Conservation (phyloP, 2,113 vertebrate species). For the Suricata suricatta region DNA sequence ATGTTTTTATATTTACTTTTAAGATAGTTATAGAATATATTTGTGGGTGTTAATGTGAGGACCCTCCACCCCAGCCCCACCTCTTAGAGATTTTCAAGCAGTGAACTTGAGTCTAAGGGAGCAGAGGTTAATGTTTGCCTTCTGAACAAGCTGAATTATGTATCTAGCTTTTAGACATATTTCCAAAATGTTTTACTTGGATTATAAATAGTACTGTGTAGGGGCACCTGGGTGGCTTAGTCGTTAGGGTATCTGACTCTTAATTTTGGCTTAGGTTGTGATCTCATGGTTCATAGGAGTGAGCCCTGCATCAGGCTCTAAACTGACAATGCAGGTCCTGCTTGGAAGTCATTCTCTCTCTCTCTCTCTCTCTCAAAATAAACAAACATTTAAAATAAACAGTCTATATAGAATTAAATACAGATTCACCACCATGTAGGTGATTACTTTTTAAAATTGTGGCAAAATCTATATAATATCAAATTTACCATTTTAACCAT, state of each 20-base stretch:
- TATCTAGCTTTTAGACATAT: background rate
- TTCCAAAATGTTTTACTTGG: background rate
- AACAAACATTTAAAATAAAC: background rate
- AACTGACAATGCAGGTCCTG: too few species aligned
- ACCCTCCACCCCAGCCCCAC: background rate
- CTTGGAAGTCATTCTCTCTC: too few species aligned
- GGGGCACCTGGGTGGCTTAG: too few species aligned
- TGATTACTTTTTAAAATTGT: background rate
- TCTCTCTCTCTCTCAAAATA: too few species aligned
- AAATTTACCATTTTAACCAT: slow-evolving; percentile 3
- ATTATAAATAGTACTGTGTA: background rate
- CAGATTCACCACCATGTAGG: background rate
- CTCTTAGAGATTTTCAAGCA: background rate
- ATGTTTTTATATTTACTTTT: background rate
- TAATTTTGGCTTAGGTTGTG: too few species aligned
- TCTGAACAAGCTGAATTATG: background rate
- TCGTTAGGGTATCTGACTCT: too few species aligned
- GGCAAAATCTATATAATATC: background rate
- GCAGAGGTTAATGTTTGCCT: background rate
- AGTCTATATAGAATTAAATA: background rate
- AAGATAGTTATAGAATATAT: background rate
- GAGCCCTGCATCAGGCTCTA: too few species aligned
- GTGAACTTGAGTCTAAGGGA: background rate
- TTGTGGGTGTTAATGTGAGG: background rate
- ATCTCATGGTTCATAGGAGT: too few species aligned